Evolutionary conservation across 2,888 invertebrate genomes (phyloP).

Genomic region (Listrodromus nycthemerus): DNA sequence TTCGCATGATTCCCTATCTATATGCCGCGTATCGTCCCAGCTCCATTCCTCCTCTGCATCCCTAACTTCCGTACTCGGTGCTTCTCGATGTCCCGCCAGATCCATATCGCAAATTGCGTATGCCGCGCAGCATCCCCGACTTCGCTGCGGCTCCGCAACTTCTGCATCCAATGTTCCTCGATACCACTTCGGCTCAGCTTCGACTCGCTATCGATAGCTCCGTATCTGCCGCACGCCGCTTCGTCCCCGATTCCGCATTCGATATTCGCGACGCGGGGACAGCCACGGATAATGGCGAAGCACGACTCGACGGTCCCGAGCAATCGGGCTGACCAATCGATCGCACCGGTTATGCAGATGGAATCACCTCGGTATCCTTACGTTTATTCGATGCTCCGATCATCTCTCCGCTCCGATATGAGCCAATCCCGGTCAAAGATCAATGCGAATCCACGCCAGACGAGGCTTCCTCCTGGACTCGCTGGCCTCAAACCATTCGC

Average conservation of each 20-base stretch:
- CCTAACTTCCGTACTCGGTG: neutral
- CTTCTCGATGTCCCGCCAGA: neutral
- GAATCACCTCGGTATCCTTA: neutral
- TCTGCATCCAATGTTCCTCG: neutral
- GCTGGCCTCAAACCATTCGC: neutral
- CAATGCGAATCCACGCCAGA: neutral
- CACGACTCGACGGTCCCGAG: neutral
- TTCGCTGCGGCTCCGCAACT: neutral
- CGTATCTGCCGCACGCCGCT: neutral
- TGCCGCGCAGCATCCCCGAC: neutral
- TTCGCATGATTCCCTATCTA: neutral
- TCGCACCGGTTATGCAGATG: neutral
- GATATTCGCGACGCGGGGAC: neutral
- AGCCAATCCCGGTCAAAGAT: slow-evolving; percentile 8
- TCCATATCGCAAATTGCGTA: neutral
- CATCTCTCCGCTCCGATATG: neutral
- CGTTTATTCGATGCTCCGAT: neutral
- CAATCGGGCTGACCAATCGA: neutral
- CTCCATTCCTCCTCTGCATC: neutral
- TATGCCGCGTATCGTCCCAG: neutral
- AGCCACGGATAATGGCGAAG: neutral
- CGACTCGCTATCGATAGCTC: neutral
- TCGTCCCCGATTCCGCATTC: neutral
- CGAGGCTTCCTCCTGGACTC: neutral
- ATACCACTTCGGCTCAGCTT: neutral